Percentiles rank a stretch among this genome's conserved stretches.
Evolutionary conservation across 2,888 invertebrate species (phyloP).

Genomic region (Tetramorium bicarinatum): DNA sequence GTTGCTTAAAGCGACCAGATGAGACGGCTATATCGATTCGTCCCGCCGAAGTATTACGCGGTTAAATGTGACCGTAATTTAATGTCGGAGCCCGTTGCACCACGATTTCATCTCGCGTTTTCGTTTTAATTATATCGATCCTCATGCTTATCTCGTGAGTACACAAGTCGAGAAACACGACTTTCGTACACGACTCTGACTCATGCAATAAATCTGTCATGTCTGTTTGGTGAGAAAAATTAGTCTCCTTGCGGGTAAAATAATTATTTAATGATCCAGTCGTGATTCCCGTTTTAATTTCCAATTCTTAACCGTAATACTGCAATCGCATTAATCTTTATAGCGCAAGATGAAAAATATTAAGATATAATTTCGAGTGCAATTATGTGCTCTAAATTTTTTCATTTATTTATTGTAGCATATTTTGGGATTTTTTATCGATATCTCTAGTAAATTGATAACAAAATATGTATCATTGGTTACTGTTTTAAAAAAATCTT

Average conservation of each 20-base stretch:
- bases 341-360: neutral
- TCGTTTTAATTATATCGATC: constrained; percentile 48
- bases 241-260: neutral
- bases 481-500: neutral
- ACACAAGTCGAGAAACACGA: neutral
- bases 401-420: neutral
- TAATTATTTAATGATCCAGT: neutral
- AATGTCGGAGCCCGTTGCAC: constrained; percentile 28
- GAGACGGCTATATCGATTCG: constrained; percentile 55
- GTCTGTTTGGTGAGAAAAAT: constrained; percentile 17
- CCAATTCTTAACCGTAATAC: neutral
- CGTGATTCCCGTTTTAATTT: constrained; percentile 7
- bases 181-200: constrained; percentile 6
- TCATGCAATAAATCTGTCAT: constrained; percentile 26
- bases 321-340: neutral
- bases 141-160: constrained; percentile 17
- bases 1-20: constrained; percentile 66
- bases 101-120: constrained; percentile 31
- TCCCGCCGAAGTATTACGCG: constrained; percentile 49
- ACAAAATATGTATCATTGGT: neutral
- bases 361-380: neutral
- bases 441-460: neutral
- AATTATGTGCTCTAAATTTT: neutral
- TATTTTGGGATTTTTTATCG: neutral
- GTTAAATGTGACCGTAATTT: constrained; percentile 51